Base-by-base conservation (phyloP, 2,888 invertebrate genomes). In the Drosophila putrida region DNA sequence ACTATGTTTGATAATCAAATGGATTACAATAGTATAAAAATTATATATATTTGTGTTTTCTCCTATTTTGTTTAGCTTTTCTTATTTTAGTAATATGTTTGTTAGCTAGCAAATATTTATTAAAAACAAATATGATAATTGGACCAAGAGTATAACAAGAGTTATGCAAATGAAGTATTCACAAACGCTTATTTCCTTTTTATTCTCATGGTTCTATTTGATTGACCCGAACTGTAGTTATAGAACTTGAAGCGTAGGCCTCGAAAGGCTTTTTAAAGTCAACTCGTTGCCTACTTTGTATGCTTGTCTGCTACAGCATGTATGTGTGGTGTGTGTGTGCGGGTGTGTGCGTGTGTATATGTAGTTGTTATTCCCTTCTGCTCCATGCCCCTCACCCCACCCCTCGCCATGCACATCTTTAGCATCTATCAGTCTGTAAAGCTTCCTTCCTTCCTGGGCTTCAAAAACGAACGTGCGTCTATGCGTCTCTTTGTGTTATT, bases 341-440 rank as follows among this genome's bases (percentile, higher is more conserved):
- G 41, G 36, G 38, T 39, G 46, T 36, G 15, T 28, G 33, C 31
- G 49, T 53, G 31, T 25, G 66, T 39, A 27, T 6, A 36, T 39
- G 46, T 46, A 35, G 28, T 49, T 58, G 51, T 61, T 58, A 47
- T 38, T 13, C 15, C 11, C 36, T 25, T 13, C 33, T 15, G 10
- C 51, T 20, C 20, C n/a, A n/a, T n/a, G n/a, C n/a, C n/a, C n/a
- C n/a, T n/a, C n/a, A n/a, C n/a, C n/a, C n/a, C n/a, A n/a, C 15
- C 13, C 51, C 4, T 20, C n/a, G n/a, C 1, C 38, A 15, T 71
- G 63, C 79, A 72, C 86, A 78, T 87, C 82, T 87, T 87, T 81
- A 71, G 88, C 83, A 85, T 88, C 86, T 83, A 82, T 88, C 88
- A 78, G 83, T 88, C 83, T 83, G 88, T 75, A 88, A 73, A 75